These are phyloP conservation scores for Burhinus bistriatus DNA, from an alignment of 2,113 vertebrate species.

Conservation along the genomic window DNA sequence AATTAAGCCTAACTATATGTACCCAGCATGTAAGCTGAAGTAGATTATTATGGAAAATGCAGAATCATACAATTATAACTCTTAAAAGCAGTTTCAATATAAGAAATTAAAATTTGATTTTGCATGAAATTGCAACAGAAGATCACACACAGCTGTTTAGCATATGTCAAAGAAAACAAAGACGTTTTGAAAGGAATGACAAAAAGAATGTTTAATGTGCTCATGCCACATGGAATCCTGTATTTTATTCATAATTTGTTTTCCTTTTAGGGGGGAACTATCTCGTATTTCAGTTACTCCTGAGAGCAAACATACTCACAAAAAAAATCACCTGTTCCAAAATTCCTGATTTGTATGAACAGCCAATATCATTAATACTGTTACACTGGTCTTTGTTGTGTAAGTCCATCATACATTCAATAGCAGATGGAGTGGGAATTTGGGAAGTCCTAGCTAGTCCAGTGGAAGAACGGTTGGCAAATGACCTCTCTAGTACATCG, in stretches of 20 bases:
- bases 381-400: not conserved
- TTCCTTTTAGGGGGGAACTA: not conserved
- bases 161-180: not conserved
- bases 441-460: not conserved
- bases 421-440: not conserved
- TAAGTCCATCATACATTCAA: not conserved
- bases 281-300: not conserved
- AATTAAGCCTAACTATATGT: not conserved
- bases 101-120: not conserved
- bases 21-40: not conserved
- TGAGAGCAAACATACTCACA: not conserved
- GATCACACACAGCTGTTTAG: not conserved
- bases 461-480: not conserved
- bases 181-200: not conserved
- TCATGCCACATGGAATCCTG: not conserved
- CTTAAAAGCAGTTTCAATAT: not conserved
- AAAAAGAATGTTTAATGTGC: not conserved
- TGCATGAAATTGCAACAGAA: not conserved
- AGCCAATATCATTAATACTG: not conserved
- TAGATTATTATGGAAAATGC: not conserved
- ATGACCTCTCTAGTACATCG: not conserved
- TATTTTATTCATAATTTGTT: not conserved
- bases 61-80: not conserved
- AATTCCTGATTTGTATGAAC: not conserved
- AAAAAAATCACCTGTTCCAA: not conserved